A percentile compares a stretch with the other conserved stretches of the same genome.
These are phyloP conservation scores for Cheirogaleus medius DNA, from an alignment of 2,113 vertebrate genomes.

Conservation along the genomic window DNA sequence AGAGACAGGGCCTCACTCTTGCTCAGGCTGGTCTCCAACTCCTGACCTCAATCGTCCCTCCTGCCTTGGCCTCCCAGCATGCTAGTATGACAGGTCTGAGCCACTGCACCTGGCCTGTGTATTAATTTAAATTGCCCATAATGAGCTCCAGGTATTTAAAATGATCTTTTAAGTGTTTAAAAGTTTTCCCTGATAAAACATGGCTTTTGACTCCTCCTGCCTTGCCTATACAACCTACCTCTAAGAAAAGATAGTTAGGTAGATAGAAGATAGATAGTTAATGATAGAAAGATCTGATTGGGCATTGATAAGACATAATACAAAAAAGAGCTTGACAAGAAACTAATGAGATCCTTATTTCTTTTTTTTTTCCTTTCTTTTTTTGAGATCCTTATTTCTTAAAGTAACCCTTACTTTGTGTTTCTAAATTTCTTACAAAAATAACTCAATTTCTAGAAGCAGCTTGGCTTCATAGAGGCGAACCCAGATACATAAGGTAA, in stretches of 20 bases:
- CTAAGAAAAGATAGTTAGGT: neutral
- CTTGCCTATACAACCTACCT: neutral
- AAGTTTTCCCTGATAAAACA: neutral
- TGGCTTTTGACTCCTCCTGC: neutral
- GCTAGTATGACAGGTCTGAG: too few species aligned
- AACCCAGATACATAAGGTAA: neutral
- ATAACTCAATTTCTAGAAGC: neutral
- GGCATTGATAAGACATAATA: neutral
- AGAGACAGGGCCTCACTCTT: too few species aligned
- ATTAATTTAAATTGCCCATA: neutral
- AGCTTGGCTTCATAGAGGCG: neutral
- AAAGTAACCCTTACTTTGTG: neutral
- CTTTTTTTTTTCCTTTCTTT: too few species aligned
- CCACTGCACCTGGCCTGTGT: neutral
- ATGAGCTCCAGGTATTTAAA: neutral
- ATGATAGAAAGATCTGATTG: neutral
- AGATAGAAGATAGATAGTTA: neutral
- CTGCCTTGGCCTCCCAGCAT: too few species aligned
- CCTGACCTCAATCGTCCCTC: too few species aligned
- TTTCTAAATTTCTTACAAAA: slow-evolving; percentile 9
- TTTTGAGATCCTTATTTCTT: neutral
- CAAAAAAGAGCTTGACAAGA: neutral
- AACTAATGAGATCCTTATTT: neutral
- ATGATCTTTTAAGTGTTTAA: neutral
- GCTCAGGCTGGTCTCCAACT: too few species aligned